phyloP scores from a whole-genome alignment of 2,113 vertebrate species.

The Furnarius figulus region DNA sequence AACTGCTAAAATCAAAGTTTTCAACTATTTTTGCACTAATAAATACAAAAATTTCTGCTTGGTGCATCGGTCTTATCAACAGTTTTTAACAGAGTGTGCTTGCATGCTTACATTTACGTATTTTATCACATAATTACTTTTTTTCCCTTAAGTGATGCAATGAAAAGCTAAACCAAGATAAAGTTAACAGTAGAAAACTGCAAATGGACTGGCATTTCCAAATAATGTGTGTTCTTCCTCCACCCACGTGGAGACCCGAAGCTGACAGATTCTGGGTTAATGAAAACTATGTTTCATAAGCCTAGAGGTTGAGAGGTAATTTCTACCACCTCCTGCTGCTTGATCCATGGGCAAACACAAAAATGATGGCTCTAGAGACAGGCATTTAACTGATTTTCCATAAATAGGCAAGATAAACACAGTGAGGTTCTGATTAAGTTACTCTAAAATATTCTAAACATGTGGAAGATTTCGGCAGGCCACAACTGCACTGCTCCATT shows the following conservation, averaged over 20 bases:
- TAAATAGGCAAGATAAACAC: neutral
- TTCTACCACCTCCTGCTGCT: neutral
- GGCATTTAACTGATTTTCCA: neutral
- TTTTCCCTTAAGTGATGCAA: neutral
- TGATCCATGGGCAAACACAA: neutral
- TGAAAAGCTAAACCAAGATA: neutral
- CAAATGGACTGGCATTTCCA: neutral
- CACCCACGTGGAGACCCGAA: neutral
- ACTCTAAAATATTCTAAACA: neutral
- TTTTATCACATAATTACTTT: neutral
- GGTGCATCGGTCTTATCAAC: neutral
- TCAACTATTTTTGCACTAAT: neutral
- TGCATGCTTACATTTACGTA: neutral
- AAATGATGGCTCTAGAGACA: neutral
- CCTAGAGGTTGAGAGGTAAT: neutral
- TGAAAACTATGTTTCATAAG: neutral
- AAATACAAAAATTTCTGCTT: neutral
- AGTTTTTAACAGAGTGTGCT: neutral
- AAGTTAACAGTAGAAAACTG: neutral
- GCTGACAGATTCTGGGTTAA: neutral
- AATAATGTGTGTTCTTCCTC: neutral
- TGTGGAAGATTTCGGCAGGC: too few species aligned
- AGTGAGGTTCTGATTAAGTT: neutral
- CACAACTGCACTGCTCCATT: too few species aligned
- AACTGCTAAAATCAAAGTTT: neutral